A percentile compares a stretch with the other conserved stretches of the same genome.
Evolutionary conservation across 2,888 invertebrate species (phyloP).

Genomic region (Caenorhabditis sp.): DNA sequence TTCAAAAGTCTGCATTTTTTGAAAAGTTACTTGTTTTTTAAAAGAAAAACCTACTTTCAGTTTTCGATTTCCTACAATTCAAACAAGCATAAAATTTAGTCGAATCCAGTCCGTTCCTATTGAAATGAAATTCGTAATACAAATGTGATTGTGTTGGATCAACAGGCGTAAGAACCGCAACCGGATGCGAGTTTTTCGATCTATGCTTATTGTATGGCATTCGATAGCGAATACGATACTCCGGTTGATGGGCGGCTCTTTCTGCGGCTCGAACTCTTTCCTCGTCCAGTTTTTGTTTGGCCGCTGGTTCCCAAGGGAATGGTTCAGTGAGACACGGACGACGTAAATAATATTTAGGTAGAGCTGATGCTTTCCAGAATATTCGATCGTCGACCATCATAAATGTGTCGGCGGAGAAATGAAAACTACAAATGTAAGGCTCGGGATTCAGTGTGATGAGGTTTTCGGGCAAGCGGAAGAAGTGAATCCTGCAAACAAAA

Average conservation of each 20-base stretch:
- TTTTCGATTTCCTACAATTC: constrained; percentile 49
- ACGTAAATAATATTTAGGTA: constrained; percentile 31
- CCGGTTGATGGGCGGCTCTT: background rate
- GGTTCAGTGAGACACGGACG: constrained; percentile 27
- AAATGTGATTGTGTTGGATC: constrained; percentile 35
- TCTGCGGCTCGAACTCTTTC: background rate
- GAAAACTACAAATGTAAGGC: constrained; percentile 37
- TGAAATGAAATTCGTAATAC: constrained; percentile 50
- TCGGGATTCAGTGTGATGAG: constrained; percentile 7
- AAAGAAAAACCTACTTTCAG: constrained; percentile 31
- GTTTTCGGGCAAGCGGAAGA: constrained; percentile 19
- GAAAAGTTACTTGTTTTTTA: background rate
- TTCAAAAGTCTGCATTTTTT: background rate
- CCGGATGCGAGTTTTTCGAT: constrained; percentile 27
- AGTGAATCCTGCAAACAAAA: constrained; percentile 13
- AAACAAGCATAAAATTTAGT: constrained; percentile 53
- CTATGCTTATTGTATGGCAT: constrained; percentile 31
- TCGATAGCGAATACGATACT: constrained; percentile 28
- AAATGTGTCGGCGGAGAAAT: constrained; percentile 37
- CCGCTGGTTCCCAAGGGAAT: constrained; percentile 32
- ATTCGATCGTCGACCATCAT: constrained; percentile 37
- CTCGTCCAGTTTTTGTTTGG: constrained; percentile 8
- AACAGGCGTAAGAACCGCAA: constrained; percentile 42
- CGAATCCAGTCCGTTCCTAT: constrained; percentile 38
- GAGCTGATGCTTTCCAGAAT: constrained; percentile 38